Evolutionary conservation across 2,888 invertebrate species (phyloP), one percentile per base, ranked within the genome.

Genomic region (Atherix ibis): DNA sequence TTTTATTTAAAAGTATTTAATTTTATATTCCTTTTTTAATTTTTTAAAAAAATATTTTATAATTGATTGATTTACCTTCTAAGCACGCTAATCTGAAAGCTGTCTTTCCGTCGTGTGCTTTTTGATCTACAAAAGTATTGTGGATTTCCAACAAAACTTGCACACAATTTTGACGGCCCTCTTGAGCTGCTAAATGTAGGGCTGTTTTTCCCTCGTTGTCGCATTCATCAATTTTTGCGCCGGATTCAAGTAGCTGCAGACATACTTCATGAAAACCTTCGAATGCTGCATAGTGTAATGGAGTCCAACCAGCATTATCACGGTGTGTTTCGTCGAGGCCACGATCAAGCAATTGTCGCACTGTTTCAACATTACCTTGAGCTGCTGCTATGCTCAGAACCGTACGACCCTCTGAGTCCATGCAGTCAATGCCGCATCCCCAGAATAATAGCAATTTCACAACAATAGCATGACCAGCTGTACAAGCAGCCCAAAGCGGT

Each of bases 291-390:
- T 95, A 94, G 55, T 95, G 94, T 34, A 97, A 58, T 1, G 97
- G 92, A 1, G 95, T 94, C 95, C 94, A 95, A 0, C 95, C 94
- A 0, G 87, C 84, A 61, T 92, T 91, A 54, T 95, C 95, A 14
- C 84, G 66, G 51, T 85, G 85, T 40, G 83, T 83, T 48, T 85
- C 85, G 48, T 85, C 85, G 30, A 85, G 54, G 0, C 85, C 94
- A 44, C 89, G 68, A 56, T 87, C 91, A 12, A 95, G 65, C 27
- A 95, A 64, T 51, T 87, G 84, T 14, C 84, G 71, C 1, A 94
- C 92, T 8, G 92, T 88, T 46, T 87, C 84, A 24, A 82, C 80
- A 50, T 81, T 80, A 59, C 80, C 87, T 63, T 87, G 83, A 1
- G 84, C 84, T 1, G 84, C 82, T 2, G 84, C 84, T 3, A 83